Evolutionary conservation across 2,888 invertebrate species (phyloP).

Genomic region (Nasonovia ribisnigri): DNA sequence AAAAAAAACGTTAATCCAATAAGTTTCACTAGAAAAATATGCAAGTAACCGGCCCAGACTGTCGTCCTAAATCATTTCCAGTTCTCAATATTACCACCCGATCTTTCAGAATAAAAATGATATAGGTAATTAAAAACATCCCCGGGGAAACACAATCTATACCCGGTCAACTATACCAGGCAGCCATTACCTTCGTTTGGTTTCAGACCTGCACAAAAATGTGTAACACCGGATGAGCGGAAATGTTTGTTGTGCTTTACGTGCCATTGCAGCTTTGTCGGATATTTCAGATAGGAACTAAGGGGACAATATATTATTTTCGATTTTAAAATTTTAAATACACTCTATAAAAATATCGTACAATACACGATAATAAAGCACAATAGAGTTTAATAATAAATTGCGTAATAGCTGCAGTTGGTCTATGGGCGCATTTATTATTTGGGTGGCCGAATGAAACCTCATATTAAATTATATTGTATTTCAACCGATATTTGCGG

Average conservation of each 20-base stretch:
- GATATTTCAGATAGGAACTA: not conserved
- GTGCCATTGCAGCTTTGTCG: not conserved
- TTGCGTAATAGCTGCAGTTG: not conserved
- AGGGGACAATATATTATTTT: not conserved
- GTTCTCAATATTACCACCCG: too few relatives aligned
- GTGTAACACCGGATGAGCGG: not conserved
- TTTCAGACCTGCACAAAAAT: not conserved
- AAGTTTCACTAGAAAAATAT: too few relatives aligned
- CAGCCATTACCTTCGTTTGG: not conserved
- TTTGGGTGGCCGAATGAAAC: not conserved
- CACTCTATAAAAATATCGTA: not conserved
- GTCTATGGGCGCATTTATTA: not conserved
- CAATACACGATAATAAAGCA: not conserved
- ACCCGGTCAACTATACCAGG: not conserved
- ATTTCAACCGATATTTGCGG: not conserved
- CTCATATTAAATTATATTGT: not conserved
- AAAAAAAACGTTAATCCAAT: too few relatives aligned
- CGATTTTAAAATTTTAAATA: not conserved
- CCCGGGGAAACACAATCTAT: not conserved
- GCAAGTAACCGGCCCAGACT: too few relatives aligned
- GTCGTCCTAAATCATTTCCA: not conserved
- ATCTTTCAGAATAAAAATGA: not conserved
- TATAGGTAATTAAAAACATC: not conserved
- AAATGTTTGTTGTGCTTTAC: not conserved
- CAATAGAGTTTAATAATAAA: not conserved